Evolutionary conservation across 1,140 invertebrate species (phyloP).

Genomic region (Octopus bimaculoides): DNA sequence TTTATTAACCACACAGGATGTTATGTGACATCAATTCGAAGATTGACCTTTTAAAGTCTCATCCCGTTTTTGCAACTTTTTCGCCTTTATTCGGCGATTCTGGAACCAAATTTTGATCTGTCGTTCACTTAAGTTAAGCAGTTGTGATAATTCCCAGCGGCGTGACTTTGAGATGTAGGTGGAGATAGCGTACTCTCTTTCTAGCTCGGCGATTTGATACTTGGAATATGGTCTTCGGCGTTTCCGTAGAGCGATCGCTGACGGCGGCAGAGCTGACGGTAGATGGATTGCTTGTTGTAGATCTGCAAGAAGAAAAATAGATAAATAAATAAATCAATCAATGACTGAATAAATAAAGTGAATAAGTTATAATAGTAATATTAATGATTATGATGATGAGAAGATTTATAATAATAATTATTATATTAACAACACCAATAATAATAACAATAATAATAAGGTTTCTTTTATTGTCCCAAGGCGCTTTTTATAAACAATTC

Average conservation of each 20-base stretch:
- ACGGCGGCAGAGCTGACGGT: constrained; percentile 47
- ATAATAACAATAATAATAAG: neutral
- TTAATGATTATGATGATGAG: neutral
- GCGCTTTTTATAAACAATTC: neutral
- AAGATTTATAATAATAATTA: neutral
- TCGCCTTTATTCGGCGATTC: constrained; percentile 96
- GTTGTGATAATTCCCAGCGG: constrained; percentile 88
- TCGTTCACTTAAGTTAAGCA: constrained; percentile 88
- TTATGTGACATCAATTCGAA: neutral
- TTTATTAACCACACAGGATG: too few species aligned
- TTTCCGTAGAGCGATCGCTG: constrained; percentile 62
- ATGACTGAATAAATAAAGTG: too few species aligned
- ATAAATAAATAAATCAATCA: neutral
- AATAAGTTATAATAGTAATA: neutral
- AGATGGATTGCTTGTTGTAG: constrained; percentile 48
- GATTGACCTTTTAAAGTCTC: constrained; percentile 26
- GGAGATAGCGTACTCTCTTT: constrained; percentile 92
- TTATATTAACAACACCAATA: neutral
- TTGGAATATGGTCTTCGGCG: constrained; percentile 92
- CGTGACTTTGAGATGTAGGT: constrained; percentile 94
- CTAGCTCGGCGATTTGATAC: constrained; percentile 89
- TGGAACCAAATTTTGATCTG: constrained; percentile 97
- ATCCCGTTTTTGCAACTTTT: constrained; percentile 59
- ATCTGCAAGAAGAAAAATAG: constrained; percentile 36
- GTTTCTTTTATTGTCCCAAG: neutral